Base-by-base conservation (phyloP, 2,113 vertebrate species). In the Trachemys scripta region DNA sequence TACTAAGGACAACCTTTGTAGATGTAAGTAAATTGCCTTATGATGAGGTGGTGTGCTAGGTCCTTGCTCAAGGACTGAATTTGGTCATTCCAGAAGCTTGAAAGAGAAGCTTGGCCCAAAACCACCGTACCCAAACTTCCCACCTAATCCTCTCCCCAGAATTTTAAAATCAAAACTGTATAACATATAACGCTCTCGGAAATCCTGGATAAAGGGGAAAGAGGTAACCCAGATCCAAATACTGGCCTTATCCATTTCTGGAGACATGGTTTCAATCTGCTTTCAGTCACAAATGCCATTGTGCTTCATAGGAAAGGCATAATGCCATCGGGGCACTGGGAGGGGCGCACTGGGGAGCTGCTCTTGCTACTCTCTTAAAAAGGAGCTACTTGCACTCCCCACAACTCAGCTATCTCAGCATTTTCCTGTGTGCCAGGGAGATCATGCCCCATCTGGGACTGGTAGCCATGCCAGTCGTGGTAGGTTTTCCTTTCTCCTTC, bases 1-100 rank as follows among this genome's bases (percentile, higher is more conserved):
- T 97, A 38, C 95, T 99, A 75, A 98, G 98, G 92, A 98, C 98
- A 3, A 69, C 97, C 54, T 99, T 99, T 93, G 96, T 99, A 80
- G 97, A 99, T 51, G 98, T 99, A 94, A 97, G 96, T 82, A 80
- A 62, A 72, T 35, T 35, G 12, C 45, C 49, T n/a, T 84, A 35
- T n/a, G 65, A 20, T 72, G n/a, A 72, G 19, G n/a, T 72, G n/a
- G 19, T 22, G 17, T 38, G 45, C 47, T 29, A 47, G 25, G 45
- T 80, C 31, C 6, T 50, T 49, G 79, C 13, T 50, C 50, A 50
- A 50, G 79, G 45, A 9, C n/a, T 72, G n/a, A 38, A 72, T 72
- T 72, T 72, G 65, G 19, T 72, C 65, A 72, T 72, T 59, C n/a
- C 65, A 90, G n/a, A 82, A 13, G 76, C 24, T 42, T 1, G 45